phyloP scores from a whole-genome alignment of 2,797 vertebrate genomes.

The Lepilemur ruficaudatus region DNA sequence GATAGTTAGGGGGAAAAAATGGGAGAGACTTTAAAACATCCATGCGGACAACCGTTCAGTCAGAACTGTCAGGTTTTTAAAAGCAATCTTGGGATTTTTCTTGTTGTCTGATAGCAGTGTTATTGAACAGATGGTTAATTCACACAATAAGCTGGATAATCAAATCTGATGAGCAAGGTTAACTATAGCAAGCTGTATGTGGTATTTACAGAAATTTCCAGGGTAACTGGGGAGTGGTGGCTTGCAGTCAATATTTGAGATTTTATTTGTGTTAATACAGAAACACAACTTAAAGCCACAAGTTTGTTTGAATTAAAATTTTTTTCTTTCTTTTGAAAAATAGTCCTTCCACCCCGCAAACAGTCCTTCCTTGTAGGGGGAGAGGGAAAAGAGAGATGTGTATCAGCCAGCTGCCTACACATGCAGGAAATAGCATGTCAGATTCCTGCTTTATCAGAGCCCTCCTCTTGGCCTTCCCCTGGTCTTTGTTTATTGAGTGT shows the following conservation, averaged over 20 bases:
- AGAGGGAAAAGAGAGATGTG: background rate
- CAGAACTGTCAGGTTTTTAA: background rate
- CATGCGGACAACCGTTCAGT: background rate
- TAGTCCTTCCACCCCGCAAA: background rate
- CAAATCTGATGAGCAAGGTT: background rate
- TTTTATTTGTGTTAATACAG: background rate
- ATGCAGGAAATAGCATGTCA: background rate
- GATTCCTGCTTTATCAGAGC: background rate
- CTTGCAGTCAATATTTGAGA: background rate
- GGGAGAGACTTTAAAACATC: background rate
- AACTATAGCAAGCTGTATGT: background rate
- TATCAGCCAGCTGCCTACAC: background rate
- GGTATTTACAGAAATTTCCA: background rate
- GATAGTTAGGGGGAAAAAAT: background rate
- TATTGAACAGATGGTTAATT: slow-evolving; percentile 38
- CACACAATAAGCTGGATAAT: background rate
- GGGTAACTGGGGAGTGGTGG: background rate
- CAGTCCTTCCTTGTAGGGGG: background rate
- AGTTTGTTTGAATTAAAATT: background rate
- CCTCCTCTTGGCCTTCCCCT: background rate
- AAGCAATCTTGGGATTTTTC: background rate
- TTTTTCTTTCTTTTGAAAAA: background rate
- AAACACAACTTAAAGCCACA: background rate
- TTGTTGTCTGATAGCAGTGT: background rate
- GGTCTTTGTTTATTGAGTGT: background rate